Percentiles rank a stretch among this genome's conserved stretches.
phyloP scores from a whole-genome alignment of 2,888 invertebrate genomes.

The Chaitophorus viminalis region DNA sequence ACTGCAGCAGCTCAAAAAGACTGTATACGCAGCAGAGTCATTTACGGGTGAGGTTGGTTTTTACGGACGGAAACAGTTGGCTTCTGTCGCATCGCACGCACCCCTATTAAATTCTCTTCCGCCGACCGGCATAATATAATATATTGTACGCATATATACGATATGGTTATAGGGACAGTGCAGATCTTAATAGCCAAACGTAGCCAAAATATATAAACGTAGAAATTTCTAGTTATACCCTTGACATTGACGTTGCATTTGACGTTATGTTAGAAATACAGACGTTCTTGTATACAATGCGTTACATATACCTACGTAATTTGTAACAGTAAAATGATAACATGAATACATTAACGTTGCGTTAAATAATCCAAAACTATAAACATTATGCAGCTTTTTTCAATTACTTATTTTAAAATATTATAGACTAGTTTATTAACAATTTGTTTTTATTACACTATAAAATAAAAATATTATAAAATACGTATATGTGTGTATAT shows the following conservation, averaged over 20 bases:
- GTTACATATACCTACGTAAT: neutral
- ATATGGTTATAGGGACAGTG: neutral
- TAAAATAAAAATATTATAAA: too few relatives aligned
- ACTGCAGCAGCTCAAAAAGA: neutral
- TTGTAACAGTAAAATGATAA: too few relatives aligned
- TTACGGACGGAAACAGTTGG: slow-evolving; percentile 12
- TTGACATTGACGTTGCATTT: neutral
- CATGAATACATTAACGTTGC: too few relatives aligned
- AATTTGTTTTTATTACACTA: too few relatives aligned
- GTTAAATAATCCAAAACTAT: too few relatives aligned
- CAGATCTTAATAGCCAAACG: neutral
- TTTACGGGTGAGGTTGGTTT: neutral
- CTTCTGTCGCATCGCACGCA: neutral
- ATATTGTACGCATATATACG: too few relatives aligned
- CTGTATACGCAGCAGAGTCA: neutral
- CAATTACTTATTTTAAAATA: too few relatives aligned
- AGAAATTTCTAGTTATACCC: neutral
- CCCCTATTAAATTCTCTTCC: neutral
- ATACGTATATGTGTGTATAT: too few relatives aligned
- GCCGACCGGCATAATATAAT: neutral
- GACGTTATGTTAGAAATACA: neutral
- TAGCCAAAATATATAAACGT: neutral
- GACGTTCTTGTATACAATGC: neutral
- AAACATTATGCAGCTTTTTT: too few relatives aligned
- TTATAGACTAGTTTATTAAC: too few relatives aligned